A percentile compares a stretch with the other conserved stretches of the same genome.
Conservation (phyloP, 1,140 invertebrate species). For the Drosophila ercepeae region DNA sequence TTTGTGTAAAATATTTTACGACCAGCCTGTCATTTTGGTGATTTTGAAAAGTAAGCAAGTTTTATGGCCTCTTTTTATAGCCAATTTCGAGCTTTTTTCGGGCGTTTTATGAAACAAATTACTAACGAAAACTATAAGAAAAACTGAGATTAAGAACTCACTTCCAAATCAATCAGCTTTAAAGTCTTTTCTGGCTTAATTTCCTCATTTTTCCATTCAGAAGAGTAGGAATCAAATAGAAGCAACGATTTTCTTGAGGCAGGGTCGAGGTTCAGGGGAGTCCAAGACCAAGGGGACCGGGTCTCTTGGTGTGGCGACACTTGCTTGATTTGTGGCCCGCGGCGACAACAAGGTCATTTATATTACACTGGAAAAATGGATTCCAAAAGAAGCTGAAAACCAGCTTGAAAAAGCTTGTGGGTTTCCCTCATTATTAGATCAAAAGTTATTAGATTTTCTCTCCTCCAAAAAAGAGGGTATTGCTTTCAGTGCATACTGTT, state of each 20-base stretch:
- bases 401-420: no score
- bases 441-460: not conserved
- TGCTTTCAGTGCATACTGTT: not conserved
- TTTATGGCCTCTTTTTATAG: not conserved
- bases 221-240: not conserved
- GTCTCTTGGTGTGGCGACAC: constrained; percentile 1
- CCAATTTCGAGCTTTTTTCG: not conserved
- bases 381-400: no score
- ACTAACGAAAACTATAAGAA: not conserved
- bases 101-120: not conserved
- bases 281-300: not conserved
- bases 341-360: constrained; percentile 35
- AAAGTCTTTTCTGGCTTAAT: not conserved
- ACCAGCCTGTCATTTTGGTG: not conserved
- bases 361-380: not conserved
- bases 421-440: no score
- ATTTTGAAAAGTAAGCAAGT: constrained; percentile 4
- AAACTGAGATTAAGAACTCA: not conserved
- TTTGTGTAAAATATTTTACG: constrained; percentile 5
- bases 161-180: not conserved
- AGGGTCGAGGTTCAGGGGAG: not conserved
- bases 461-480: no score
- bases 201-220: not conserved
- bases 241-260: not conserved
- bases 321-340: constrained; percentile 44